phyloP scores from a whole-genome alignment of 2,113 vertebrate genomes.

The Montifringilla adamsi region DNA sequence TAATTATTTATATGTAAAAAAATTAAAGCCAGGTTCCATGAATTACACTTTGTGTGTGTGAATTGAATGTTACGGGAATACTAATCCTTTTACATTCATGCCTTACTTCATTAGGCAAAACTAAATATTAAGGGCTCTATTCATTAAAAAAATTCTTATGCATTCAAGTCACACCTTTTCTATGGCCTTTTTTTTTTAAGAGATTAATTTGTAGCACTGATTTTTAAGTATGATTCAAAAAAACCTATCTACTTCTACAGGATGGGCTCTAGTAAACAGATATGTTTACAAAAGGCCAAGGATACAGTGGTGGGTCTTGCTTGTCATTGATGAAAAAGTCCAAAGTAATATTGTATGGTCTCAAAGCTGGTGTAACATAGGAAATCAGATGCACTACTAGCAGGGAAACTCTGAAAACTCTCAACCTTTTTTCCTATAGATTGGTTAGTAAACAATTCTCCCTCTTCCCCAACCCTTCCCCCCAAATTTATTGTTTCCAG shows the following conservation, averaged over 20 bases:
- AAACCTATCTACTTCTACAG: background rate
- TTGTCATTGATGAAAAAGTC: background rate
- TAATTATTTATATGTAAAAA: constrained; percentile 78
- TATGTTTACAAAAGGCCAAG: constrained; percentile 5
- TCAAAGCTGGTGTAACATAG: background rate
- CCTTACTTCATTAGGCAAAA: constrained; percentile 70
- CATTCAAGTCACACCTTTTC: constrained; percentile 61
- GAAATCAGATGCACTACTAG: background rate
- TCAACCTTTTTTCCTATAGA: background rate
- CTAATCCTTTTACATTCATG: constrained; percentile 61
- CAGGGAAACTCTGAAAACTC: constrained; percentile 14
- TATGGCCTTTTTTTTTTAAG: background rate
- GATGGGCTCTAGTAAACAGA: background rate
- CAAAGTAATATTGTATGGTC: background rate
- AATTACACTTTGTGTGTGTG: constrained; percentile 72
- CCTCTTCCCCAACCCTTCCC: too few species aligned
- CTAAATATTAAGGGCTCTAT: constrained; percentile 64
- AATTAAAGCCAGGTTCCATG: constrained; percentile 69
- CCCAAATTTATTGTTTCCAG: background rate
- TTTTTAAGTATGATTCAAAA: constrained; percentile 37
- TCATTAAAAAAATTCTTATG: constrained; percentile 59
- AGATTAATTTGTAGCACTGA: constrained; percentile 30
- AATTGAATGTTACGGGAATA: constrained; percentile 68
- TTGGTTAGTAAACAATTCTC: background rate
- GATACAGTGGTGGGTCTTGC: background rate